phyloP scores from a whole-genome alignment of 2,113 vertebrate species.

The Plecotus auritus region DNA sequence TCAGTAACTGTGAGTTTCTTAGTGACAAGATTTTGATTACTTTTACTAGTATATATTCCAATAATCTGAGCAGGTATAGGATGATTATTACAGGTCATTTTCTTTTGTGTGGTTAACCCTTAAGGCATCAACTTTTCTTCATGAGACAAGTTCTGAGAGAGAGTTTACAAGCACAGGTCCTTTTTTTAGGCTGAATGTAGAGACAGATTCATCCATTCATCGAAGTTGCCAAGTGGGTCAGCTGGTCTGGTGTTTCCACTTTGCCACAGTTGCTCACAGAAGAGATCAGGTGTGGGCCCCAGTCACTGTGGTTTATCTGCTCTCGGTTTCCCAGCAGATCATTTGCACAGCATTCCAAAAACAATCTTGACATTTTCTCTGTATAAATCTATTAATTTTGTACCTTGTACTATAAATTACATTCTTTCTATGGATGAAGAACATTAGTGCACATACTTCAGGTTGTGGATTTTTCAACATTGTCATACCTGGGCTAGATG shows the following conservation, averaged over 20 bases:
- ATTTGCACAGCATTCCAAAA: neutral
- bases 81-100: neutral
- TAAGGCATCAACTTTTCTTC: neutral
- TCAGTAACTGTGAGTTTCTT: neutral
- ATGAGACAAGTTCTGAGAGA: neutral
- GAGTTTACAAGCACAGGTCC: neutral
- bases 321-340: neutral
- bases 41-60: neutral
- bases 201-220: neutral
- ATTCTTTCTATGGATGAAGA: neutral
- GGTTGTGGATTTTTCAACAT: neutral
- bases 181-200: neutral
- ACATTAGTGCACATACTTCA: neutral
- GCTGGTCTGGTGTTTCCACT: neutral
- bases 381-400: neutral
- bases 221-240: neutral
- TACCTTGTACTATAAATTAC: neutral
- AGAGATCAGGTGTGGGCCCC: neutral
- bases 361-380: neutral
- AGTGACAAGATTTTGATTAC: neutral
- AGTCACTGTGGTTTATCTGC: neutral
- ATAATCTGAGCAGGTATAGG: neutral
- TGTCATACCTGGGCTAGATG: neutral
- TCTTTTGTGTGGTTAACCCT: neutral
- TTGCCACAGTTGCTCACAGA: neutral